phyloP scores from a whole-genome alignment of 2,888 invertebrate species.

The Campopleginae sp. region DNA sequence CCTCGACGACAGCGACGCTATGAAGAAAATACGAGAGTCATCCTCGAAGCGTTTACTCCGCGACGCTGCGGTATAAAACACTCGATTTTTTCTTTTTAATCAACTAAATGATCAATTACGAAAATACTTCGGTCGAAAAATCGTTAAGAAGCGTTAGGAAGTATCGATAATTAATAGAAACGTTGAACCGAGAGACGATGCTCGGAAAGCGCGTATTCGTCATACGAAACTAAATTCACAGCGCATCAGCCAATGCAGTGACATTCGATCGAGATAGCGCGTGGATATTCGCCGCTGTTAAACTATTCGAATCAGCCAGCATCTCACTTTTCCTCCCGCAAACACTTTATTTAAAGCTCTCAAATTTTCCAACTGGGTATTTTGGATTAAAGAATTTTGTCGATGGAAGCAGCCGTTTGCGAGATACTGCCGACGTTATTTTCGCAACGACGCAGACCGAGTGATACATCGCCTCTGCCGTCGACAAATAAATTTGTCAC shows the following conservation, averaged over 20 bases:
- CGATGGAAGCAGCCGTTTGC: not conserved
- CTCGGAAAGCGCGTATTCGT: slow-evolving; percentile 25
- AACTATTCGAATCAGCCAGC: slow-evolving; percentile 18
- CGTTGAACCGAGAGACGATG: slow-evolving; percentile 9
- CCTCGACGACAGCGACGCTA: slow-evolving; percentile 39
- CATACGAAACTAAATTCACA: slow-evolving; percentile 19
- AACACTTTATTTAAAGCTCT: not conserved
- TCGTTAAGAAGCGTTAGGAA: not conserved
- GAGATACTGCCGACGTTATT: not conserved
- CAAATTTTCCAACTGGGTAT: not conserved
- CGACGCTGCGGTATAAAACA: not conserved
- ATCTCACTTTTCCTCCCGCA: not conserved
- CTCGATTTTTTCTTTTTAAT: not conserved
- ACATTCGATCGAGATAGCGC: slow-evolving; percentile 35
- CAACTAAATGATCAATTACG: not conserved
- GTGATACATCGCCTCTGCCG: not conserved
- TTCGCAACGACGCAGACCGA: not conserved
- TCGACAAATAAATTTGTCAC: slow-evolving; percentile 15
- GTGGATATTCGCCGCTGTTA: slow-evolving; percentile 36
- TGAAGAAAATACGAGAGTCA: slow-evolving; percentile 55
- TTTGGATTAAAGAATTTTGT: not conserved
- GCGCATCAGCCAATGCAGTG: slow-evolving; percentile 48
- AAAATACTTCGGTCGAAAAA: not conserved
- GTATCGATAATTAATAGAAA: slow-evolving; percentile 40
- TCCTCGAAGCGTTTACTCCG: slow-evolving; percentile 10